Evolutionary conservation across 2,113 vertebrate genomes (phyloP), one percentile per base, ranked within the genome.

Genomic region (Arenaria interpres): DNA sequence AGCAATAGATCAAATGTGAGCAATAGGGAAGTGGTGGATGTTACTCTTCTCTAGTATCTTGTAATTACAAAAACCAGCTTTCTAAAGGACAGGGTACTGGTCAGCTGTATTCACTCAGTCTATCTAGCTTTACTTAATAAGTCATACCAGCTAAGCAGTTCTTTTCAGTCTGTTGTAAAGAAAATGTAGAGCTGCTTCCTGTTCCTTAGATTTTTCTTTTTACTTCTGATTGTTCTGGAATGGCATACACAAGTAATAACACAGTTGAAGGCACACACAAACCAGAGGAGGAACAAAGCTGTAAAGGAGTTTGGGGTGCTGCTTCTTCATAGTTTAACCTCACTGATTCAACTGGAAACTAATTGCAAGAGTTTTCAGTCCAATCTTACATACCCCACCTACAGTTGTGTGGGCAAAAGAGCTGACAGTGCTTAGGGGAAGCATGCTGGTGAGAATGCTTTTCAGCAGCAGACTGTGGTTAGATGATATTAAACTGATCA

Each of bases 351-450:
- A 15, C 30, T 74, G n/a, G 24, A 78, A 50, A 24, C 39, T 50
- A 33, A 32, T 13, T 19, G 33, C 24, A 57, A 8, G 76, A 20
- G 9, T 84, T 76, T 39, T 89, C 30, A 45, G 25, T 35, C 14
- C 12, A 57, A 1, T n/a, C 3, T 4, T 74, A 3, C 0, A 2
- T 83, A 46, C 6, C 4, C 20, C 7, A n/a, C 19, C 24, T 2
- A 3, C 48, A n/a, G 13, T 0, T 80, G 9, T 33, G 3, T 30
- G 28, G 67, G 27, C 35, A 35, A 11, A 50, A 50, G 39, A 41
- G 19, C 25, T 59, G 37, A 18, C 9, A 22, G 21, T 66, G 27
- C 17, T 35, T 69, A 35, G 5, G 4, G 15, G 21, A 68, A 19
- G 45, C 21, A 48, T 48, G 22, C 22, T 48, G 22, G 48, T 11